Conservation (phyloP, 2,888 invertebrate genomes). For the Branchipolynoe longqiensis region DNA sequence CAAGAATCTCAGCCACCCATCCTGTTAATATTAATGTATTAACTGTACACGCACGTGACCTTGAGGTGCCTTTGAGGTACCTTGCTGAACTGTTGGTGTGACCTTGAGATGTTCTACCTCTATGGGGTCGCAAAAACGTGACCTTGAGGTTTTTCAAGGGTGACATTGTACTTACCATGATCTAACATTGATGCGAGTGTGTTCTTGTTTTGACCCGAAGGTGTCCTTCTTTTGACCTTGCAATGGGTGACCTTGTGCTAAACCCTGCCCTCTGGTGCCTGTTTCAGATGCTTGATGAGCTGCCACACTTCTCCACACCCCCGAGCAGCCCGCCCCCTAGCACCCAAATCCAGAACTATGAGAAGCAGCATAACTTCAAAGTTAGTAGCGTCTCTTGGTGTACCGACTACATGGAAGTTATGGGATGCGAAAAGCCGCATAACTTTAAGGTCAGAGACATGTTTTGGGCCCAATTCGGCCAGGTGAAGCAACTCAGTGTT, state of each 20-base stretch:
- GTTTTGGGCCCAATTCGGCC: constrained; percentile 30
- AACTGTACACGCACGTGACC: no score
- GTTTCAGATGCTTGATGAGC: constrained; percentile 68
- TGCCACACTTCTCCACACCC: constrained; percentile 66
- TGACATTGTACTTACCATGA: no score
- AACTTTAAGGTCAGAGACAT: constrained; percentile 68
- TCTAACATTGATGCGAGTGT: no score
- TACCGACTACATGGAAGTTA: constrained; percentile 69
- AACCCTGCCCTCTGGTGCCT: constrained; percentile 25
- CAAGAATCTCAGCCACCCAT: no score
- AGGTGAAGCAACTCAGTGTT: constrained; percentile 29
- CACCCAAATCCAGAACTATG: constrained; percentile 68
- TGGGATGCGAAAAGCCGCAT: constrained; percentile 70
- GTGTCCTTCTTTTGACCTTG: no score
- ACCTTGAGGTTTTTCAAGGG: no score
- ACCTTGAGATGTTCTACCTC: no score
- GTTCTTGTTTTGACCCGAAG: no score
- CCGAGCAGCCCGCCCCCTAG: constrained; percentile 67
- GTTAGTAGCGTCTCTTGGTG: constrained; percentile 69
- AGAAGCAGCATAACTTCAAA: constrained; percentile 70
- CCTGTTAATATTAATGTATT: no score
- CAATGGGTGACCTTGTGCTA: constrained; percentile 20
- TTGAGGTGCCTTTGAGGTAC: no score
- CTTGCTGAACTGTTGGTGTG: no score
- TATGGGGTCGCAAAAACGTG: no score